Conservation (phyloP, 2,888 invertebrate species). For the Phalera bucephala region DNA sequence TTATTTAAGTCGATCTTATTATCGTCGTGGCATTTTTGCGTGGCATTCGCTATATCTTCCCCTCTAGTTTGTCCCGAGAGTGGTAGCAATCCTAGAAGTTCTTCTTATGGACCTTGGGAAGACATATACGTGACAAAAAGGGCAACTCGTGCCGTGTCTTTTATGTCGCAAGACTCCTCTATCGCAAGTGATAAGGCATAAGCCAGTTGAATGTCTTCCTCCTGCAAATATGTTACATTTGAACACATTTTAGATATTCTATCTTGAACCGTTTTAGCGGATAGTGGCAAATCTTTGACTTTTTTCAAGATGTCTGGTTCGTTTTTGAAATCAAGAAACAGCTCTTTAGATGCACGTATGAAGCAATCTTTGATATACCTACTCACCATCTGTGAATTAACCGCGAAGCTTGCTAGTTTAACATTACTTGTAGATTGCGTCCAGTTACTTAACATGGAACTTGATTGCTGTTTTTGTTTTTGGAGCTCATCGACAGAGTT, state of each 20-base stretch:
- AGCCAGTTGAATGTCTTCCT: slow-evolving; percentile 5
- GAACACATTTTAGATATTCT: slow-evolving; percentile 5
- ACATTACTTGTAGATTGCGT: slow-evolving; percentile 20
- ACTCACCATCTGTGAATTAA: slow-evolving; percentile 22
- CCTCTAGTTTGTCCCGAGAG: slow-evolving; percentile 9
- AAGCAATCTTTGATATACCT: slow-evolving; percentile 26
- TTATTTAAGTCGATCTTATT: slow-evolving; percentile 10
- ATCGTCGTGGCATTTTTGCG: slow-evolving; percentile 6
- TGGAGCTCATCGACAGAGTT: slow-evolving; percentile 22
- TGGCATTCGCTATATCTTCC: slow-evolving; percentile 9
- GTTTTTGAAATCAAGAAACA: slow-evolving; percentile 40
- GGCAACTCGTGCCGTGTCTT: slow-evolving; percentile 4
- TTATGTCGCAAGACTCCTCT: slow-evolving; percentile 16
- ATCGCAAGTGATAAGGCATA: slow-evolving; percentile 5
- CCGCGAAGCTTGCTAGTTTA: slow-evolving; percentile 9
- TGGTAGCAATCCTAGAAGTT: slow-evolving; percentile 14
- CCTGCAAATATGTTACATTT: slow-evolving; percentile 5
- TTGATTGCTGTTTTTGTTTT: slow-evolving; percentile 18
- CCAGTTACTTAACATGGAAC: slow-evolving; percentile 29
- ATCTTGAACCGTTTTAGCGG: slow-evolving; percentile 5
- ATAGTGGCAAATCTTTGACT: slow-evolving; percentile 3
- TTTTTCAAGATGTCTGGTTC: slow-evolving; percentile 11
- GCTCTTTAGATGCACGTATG: slow-evolving; percentile 31
- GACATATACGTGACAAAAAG: slow-evolving; percentile 13
- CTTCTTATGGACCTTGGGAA: slow-evolving; percentile 14